Percentiles rank a stretch among this genome's conserved stretches.
These are phyloP conservation scores for Falco concolor DNA, from an alignment of 2,797 vertebrate genomes.

Conservation along the genomic window DNA sequence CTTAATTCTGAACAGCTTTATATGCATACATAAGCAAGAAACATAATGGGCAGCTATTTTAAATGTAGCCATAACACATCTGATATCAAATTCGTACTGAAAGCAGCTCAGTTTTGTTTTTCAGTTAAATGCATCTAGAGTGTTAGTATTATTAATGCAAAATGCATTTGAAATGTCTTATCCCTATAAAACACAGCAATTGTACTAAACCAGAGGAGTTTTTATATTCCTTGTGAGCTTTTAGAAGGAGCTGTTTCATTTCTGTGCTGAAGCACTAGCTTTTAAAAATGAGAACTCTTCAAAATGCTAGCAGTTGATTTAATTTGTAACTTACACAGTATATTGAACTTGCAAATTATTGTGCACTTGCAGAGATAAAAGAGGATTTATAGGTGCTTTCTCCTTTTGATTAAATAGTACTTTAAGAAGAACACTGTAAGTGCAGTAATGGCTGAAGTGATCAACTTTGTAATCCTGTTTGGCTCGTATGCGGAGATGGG, in stretches of 20 bases:
- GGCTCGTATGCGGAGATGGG: neutral
- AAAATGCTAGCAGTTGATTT: neutral
- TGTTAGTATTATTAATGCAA: neutral
- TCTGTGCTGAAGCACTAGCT: neutral
- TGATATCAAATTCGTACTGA: neutral
- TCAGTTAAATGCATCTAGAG: neutral
- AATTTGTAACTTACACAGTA: neutral
- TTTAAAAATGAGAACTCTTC: slow-evolving; percentile 10
- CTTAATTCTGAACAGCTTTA: neutral
- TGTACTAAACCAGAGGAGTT: neutral
- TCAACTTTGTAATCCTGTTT: neutral
- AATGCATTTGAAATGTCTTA: neutral
- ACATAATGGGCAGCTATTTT: neutral
- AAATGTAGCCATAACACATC: neutral
- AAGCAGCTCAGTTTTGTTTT: neutral
- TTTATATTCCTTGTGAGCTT: neutral
- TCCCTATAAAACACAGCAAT: neutral
- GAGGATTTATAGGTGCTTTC: neutral
- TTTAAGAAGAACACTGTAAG: neutral
- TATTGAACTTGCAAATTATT: slow-evolving; percentile 9
- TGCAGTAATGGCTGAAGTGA: neutral
- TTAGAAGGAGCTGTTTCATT: neutral
- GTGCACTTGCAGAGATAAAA: neutral
- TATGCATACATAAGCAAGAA: neutral
- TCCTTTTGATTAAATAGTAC: neutral